Percentiles rank a stretch among this genome's conserved stretches.
Evolutionary conservation across 1,140 invertebrate genomes (phyloP).

Genomic region (Scaptodrosophila lebanonensis): DNA sequence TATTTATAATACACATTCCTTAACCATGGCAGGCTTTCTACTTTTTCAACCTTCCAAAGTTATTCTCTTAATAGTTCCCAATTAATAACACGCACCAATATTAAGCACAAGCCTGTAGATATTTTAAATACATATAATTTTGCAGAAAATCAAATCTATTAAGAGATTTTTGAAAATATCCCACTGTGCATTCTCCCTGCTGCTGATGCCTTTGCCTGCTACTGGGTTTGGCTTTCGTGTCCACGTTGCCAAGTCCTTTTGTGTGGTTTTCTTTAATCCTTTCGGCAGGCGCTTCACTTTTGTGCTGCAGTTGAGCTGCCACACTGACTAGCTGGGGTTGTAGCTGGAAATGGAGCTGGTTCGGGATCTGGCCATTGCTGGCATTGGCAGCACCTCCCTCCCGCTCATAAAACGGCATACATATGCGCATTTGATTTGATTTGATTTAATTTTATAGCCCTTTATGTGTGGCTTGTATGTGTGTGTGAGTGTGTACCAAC

Average conservation of each 20-base stretch:
- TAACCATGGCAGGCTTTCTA: too few relatives aligned
- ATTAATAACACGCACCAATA: too few relatives aligned
- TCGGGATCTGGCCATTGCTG: not conserved
- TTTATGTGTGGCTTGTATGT: constrained; percentile 54
- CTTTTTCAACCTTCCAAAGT: too few relatives aligned
- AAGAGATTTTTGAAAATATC: too few relatives aligned
- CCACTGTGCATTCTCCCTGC: too few relatives aligned
- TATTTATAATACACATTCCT: too few relatives aligned
- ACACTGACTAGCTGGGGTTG: too few relatives aligned
- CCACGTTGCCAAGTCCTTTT: constrained; percentile 35
- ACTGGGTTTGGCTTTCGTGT: constrained; percentile 12
- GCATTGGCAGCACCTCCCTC: not conserved
- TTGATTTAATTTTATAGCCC: constrained; percentile 71
- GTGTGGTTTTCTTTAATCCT: constrained; percentile 55
- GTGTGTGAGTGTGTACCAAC: too few relatives aligned
- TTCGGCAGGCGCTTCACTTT: constrained; percentile 28
- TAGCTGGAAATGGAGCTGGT: not conserved
- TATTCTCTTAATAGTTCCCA: too few relatives aligned
- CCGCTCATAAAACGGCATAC: constrained; percentile 54
- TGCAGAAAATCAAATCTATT: too few relatives aligned
- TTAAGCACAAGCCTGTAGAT: too few relatives aligned
- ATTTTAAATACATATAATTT: too few relatives aligned
- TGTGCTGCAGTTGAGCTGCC: not conserved
- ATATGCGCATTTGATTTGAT: constrained; percentile 70
- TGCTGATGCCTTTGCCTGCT: not conserved